Conservation (phyloP, 2,888 invertebrate species). For the Plagiodera versicolora region DNA sequence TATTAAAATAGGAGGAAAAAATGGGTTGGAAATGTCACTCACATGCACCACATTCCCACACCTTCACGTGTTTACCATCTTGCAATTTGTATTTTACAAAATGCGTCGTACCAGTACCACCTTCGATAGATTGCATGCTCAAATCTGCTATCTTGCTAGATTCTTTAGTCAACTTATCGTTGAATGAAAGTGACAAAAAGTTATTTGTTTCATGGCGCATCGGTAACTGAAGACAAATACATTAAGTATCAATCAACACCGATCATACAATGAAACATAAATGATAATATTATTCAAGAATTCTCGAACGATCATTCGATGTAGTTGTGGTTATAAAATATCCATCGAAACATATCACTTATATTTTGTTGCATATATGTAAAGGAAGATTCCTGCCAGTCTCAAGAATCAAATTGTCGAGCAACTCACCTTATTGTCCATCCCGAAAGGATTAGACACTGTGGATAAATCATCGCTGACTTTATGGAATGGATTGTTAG, state of each 20-base stretch:
- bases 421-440: neutral
- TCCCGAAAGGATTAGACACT: neutral
- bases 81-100: conserved; percentile 69
- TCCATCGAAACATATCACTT: no score
- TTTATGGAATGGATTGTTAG: neutral
- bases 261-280: no score
- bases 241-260: neutral
- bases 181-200: neutral
- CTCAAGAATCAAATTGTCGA: no score
- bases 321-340: no score
- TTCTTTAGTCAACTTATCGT: conserved; percentile 21
- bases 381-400: no score
- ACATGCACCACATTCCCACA: conserved; percentile 79
- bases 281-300: no score
- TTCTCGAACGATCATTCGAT: no score
- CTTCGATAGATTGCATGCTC: conserved; percentile 11
- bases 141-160: conserved; percentile 3
- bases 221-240: neutral
- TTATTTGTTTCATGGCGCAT: neutral
- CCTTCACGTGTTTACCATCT: conserved; percentile 68
- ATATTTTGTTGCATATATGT: no score
- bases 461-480: neutral
- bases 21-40: no score
- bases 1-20: no score
- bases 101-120: conserved; percentile 53